Evolutionary conservation across 2,797 vertebrate genomes (phyloP), one percentile per base, ranked within the genome.

Genomic region (Antennarius maculatus): DNA sequence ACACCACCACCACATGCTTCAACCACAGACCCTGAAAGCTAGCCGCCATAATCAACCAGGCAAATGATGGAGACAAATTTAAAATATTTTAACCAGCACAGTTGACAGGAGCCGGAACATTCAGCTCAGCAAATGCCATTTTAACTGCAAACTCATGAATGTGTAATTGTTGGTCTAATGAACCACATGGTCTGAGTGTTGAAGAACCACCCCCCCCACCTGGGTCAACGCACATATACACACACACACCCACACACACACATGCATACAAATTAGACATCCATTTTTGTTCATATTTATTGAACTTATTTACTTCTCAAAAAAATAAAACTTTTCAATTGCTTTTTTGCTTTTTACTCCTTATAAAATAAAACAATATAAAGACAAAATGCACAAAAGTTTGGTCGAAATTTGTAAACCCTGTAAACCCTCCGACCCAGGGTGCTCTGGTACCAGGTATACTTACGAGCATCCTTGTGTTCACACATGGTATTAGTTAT

Each of bases 51-150:
- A 91, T 90, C 88, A 86, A 87, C 85, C 83, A 79, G 85, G 87
- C 77, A 52, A 86, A 88, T 85, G 88, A 81, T 84, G 63, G 76
- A 87, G 88, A 79, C 87, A 91, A 93, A 94, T 94, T 93, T 92
- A 93, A 91, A 92, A 77, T 88, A 81, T 91, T 92, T 90, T 89
- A 90, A 78, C 84, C 84, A 81, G 89, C 90, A 90, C 90, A 85
- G 84, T 79, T 91, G 88, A 90, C 88, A 86, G 87, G 84, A 85
- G 86, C 86, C 62, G 81, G 74, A 12, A 57, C 81, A 79, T 84
- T 88, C 80, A 51, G 76, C 85, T 86, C 81, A 61, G 82, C 81
- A 89, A 92, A 92, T 91, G 90, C 76, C 91, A 92, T 91, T 92
- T 92, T 84, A 86, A 88, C 82, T 42, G 85, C 81, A 93, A 86